Base-by-base conservation (phyloP, 2,797 vertebrate genomes). In the Synanceia verrucosa region DNA sequence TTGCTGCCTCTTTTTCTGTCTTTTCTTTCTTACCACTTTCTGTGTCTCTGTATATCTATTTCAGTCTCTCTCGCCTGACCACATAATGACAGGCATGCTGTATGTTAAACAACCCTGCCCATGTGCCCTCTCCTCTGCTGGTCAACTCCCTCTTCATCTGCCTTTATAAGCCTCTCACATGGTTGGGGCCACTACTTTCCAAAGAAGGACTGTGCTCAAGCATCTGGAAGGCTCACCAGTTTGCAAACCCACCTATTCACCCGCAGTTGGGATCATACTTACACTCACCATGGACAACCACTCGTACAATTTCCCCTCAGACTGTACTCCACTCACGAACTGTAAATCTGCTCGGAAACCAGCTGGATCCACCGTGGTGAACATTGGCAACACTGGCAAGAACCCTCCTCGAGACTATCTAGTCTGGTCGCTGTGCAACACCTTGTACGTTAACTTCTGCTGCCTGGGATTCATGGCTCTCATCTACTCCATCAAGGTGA, bases 401-500 rank as follows among this genome's bases (percentile, higher is more conserved):
- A 89, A 78, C 36, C 86, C 94, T 11, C 91, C 94, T 1, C 83
- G 75, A n/a, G 95, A 96, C 85, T 95, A 95, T 73, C 81, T 96
- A 28, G 6, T 95, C 76, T 96, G 95, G 95, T 96, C 95, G 0
- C 85, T 95, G 67, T 95, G 95, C 88, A 96, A 95, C 91, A 94
- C 94, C 52, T 73, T 95, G 48, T 95, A 95, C 1, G 89, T 95
- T n/a, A 96, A 96, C 88, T 95, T 95, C 89, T 96, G 94, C 90
- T 96, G 95, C 87, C 90, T 96, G 76, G 95, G 95, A 2, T 94
- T 96, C 81, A 86, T 95, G 90, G 95, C 95, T 2, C 93, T 96
- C 33, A 71, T 95, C 72, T 96, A 95, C 85, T 96, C 95, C 58
- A 94, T 95, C 80, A 96, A 96, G 94, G 95, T 95, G 84, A 93